A percentile compares a stretch with the other conserved stretches of the same genome.
Conservation (phyloP, 2,888 invertebrate genomes). For the Galeruca laticollis region DNA sequence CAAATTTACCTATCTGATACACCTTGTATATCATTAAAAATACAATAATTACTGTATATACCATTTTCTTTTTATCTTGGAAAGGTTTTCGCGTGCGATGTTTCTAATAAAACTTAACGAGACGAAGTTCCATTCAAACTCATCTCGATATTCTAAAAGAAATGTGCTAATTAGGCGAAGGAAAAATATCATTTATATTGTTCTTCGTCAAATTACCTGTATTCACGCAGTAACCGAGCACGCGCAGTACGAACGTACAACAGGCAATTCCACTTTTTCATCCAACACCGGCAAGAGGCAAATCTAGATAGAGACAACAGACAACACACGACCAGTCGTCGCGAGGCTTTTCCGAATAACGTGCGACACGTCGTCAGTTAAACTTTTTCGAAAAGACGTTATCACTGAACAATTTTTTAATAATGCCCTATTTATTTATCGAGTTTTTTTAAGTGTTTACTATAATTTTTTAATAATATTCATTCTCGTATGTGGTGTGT, state of each 20-base stretch:
- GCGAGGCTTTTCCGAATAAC: background rate
- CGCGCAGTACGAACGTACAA: conserved; percentile 23
- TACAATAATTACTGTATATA: too few species aligned
- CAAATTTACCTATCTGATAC: too few species aligned
- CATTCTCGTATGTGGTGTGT: conserved; percentile 48
- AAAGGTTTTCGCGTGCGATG: too few species aligned
- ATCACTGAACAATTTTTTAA: background rate
- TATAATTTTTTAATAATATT: background rate
- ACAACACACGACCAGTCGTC: conserved; percentile 2
- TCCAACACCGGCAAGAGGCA: conserved; percentile 32
- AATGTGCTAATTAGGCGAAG: conserved; percentile 16
- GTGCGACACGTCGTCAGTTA: conserved; percentile 1
- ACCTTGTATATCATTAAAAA: too few species aligned
- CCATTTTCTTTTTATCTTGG: too few species aligned
- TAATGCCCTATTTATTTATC: background rate
- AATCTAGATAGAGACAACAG: conserved; percentile 12
- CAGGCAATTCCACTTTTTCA: conserved; percentile 29
- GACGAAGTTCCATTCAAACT: background rate
- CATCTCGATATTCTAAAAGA: conserved; percentile 9
- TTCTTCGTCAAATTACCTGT: conserved; percentile 29
- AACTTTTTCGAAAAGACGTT: conserved; percentile 1
- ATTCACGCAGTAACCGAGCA: conserved; percentile 19
- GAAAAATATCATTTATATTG: conserved; percentile 13
- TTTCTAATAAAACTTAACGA: too few species aligned
- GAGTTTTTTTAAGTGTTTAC: background rate